Conservation (phyloP, 1,140 invertebrate species). For the Phortica variegata region DNA sequence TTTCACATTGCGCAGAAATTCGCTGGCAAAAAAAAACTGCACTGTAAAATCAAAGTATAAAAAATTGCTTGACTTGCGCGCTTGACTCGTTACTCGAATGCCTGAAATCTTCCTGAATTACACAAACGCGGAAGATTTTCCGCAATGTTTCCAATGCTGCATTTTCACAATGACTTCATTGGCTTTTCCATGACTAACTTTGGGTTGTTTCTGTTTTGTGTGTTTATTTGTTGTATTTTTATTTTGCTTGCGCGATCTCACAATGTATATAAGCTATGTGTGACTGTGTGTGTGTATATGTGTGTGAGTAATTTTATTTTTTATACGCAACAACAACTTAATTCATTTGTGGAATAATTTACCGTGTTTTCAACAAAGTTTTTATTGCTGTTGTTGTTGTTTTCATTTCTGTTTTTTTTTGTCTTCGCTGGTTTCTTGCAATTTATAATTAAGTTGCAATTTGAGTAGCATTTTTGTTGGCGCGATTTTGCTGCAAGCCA, state of each 20-base stretch:
- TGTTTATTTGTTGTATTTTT: too few relatives aligned
- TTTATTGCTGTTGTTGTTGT: constrained; percentile 14
- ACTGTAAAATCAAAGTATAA: constrained; percentile 23
- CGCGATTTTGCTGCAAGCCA: constrained; percentile 39
- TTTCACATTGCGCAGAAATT: background rate
- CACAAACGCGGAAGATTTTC: constrained; percentile 52
- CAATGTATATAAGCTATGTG: constrained; percentile 6
- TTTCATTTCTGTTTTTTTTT: constrained; percentile 13
- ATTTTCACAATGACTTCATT: constrained; percentile 51
- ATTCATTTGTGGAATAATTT: constrained; percentile 18
- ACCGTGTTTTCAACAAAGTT: constrained; percentile 13
- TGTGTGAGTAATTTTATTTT: too few relatives aligned
- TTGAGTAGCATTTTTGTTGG: constrained; percentile 18
- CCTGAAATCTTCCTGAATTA: constrained; percentile 49
- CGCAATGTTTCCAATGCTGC: constrained; percentile 38
- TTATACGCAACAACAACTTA: constrained; percentile 30
- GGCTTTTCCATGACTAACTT: constrained; percentile 20
- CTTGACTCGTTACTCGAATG: too few relatives aligned
- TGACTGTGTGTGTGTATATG: constrained; percentile 10
- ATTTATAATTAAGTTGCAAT: constrained; percentile 55
- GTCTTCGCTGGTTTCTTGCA: constrained; percentile 22
- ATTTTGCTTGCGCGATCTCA: too few relatives aligned
- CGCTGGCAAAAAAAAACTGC: background rate
- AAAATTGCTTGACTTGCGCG: too few relatives aligned
- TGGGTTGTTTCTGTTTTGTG: too few relatives aligned